Percentiles rank a stretch among this genome's conserved stretches.
phyloP scores from a whole-genome alignment of 1,140 invertebrate genomes.

The Pseudomyrmex sp. region DNA sequence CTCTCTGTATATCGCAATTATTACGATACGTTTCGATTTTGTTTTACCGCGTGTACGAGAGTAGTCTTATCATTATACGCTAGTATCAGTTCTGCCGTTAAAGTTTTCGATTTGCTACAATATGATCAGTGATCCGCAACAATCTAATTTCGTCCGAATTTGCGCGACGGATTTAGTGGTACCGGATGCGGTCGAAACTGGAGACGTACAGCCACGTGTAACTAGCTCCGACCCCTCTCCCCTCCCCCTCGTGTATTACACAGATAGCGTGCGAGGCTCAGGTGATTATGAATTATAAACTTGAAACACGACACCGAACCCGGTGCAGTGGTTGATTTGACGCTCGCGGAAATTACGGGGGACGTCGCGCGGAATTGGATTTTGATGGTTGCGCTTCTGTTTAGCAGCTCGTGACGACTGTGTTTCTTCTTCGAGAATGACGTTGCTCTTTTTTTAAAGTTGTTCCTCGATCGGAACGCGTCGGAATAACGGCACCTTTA shows the following conservation, averaged over 20 bases:
- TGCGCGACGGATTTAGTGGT: constrained; percentile 32
- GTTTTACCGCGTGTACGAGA: too few species aligned
- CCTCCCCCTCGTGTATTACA: background rate
- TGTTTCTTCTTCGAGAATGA: constrained; percentile 19
- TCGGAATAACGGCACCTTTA: constrained; percentile 54
- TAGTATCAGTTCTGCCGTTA: background rate
- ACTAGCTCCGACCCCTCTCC: background rate
- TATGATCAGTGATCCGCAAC: constrained; percentile 28
- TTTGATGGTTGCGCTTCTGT: background rate
- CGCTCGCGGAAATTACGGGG: constrained; percentile 11
- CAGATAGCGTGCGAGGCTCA: background rate
- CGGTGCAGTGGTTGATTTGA: background rate
- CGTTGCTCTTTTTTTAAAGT: background rate
- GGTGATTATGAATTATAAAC: constrained; percentile 50
- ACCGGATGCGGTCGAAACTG: constrained; percentile 48
- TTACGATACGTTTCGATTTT: background rate
- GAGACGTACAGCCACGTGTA: constrained; percentile 21
- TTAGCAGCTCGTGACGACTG: background rate
- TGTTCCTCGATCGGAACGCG: background rate
- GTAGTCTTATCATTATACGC: background rate
- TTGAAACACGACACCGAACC: constrained; percentile 25
- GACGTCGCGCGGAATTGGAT: constrained; percentile 17
- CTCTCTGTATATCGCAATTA: background rate
- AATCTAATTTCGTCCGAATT: constrained; percentile 46
- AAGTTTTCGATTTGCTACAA: constrained; percentile 23